A percentile compares a stretch with the other conserved stretches of the same genome.
These are phyloP conservation scores for Eleutherodactylus coqui DNA, from an alignment of 2,797 vertebrate genomes.

Conservation along the genomic window DNA sequence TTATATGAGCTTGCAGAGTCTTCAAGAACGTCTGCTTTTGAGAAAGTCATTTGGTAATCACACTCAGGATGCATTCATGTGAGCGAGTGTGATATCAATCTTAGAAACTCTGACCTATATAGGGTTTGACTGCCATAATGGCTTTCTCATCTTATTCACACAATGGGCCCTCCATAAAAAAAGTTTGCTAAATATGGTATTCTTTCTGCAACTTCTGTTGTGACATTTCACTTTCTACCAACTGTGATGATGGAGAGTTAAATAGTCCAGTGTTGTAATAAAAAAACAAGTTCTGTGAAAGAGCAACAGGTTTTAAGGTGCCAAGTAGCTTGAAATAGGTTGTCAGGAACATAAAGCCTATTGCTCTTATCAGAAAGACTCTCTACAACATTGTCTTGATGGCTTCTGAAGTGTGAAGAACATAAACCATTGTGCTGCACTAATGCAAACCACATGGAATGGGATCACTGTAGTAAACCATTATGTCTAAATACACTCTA, in stretches of 20 bases:
- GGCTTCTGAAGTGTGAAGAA: slow-evolving; percentile 78
- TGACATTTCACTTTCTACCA: neutral
- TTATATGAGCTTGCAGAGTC: neutral
- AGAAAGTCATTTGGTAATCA: neutral
- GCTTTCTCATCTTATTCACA: too few species aligned
- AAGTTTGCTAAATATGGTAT: neutral
- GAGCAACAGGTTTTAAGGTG: neutral
- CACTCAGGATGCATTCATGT: too few species aligned
- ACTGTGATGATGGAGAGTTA: neutral
- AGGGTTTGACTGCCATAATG: too few species aligned
- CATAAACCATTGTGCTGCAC: slow-evolving; percentile 74
- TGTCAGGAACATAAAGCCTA: slow-evolving; percentile 68
- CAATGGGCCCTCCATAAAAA: neutral
- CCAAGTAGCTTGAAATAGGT: neutral
- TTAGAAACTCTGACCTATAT: too few species aligned
- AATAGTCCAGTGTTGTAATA: neutral
- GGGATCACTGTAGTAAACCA: slow-evolving; percentile 72
- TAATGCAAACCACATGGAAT: slow-evolving; percentile 70
- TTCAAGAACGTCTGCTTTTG: neutral
- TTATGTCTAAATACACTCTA: slow-evolving; percentile 72
- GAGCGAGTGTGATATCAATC: too few species aligned
- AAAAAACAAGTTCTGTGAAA: neutral
- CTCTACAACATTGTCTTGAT: slow-evolving; percentile 72
- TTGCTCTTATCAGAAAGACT: slow-evolving; percentile 72
- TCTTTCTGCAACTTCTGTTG: neutral